Conservation (phyloP, 1,140 invertebrate genomes). For the Drosophila insularis region DNA sequence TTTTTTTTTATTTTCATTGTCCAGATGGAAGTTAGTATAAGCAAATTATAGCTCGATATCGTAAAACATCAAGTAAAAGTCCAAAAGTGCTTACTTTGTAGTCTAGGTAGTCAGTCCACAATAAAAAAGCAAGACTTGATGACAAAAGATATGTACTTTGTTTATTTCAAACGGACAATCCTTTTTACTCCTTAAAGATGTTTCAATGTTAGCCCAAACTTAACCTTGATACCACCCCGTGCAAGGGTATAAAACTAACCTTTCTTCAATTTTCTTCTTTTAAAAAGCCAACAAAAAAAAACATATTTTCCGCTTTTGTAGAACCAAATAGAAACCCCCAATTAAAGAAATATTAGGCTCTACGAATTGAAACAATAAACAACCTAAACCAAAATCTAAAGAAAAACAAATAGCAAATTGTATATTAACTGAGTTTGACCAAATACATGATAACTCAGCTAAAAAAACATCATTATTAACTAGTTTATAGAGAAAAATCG, state of each 20-base stretch:
- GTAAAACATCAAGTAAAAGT: too few relatives aligned
- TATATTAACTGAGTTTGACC: constrained; percentile 15
- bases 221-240: constrained; percentile 16
- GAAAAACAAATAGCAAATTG: constrained; percentile 25
- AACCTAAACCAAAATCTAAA: constrained; percentile 14
- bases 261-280: constrained; percentile 41
- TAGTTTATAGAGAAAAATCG: constrained; percentile 1
- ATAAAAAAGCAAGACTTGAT: too few relatives aligned
- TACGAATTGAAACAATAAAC: constrained; percentile 63
- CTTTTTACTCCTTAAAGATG: too few relatives aligned
- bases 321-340: constrained; percentile 12
- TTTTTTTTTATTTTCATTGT: too few relatives aligned
- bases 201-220: too few relatives aligned
- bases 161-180: too few relatives aligned
- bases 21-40: too few relatives aligned
- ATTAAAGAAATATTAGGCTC: constrained; percentile 29
- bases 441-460: constrained; percentile 1
- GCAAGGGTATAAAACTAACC: constrained; percentile 22
- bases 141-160: too few relatives aligned
- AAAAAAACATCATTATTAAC: constrained; percentile 4
- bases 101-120: too few relatives aligned
- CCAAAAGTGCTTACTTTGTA: too few relatives aligned
- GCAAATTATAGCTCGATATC: too few relatives aligned
- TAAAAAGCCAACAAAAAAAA: neutral
- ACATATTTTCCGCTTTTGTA: constrained; percentile 55